phyloP scores from a whole-genome alignment of 1,140 invertebrate genomes.

The Euwallacea similis region DNA sequence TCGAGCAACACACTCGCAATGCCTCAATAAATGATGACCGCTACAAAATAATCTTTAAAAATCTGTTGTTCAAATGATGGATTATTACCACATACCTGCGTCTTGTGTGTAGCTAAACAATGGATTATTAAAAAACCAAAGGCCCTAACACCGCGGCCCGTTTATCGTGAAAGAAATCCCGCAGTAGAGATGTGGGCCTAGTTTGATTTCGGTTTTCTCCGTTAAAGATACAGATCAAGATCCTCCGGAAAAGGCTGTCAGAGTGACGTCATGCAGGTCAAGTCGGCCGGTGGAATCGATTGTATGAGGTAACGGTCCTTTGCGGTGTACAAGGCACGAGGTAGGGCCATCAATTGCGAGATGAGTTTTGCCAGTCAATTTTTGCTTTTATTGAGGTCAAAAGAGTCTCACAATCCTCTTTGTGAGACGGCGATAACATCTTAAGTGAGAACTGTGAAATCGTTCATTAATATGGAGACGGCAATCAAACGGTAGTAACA shows the following conservation, averaged over 20 bases:
- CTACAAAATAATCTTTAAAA: slow-evolving; percentile 30
- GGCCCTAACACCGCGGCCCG: too few species aligned
- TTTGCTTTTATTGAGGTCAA: neutral
- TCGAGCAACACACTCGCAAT: slow-evolving; percentile 4
- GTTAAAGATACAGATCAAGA: neutral
- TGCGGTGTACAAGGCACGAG: slow-evolving; percentile 7
- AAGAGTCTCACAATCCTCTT: neutral
- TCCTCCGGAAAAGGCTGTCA: too few species aligned
- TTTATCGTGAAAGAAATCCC: too few species aligned
- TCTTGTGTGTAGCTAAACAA: slow-evolving; percentile 30
- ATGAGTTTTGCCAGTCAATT: slow-evolving; percentile 30
- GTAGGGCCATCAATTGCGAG: slow-evolving; percentile 22
- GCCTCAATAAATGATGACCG: slow-evolving; percentile 23
- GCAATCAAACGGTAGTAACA: too few species aligned
- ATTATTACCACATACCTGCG: slow-evolving; percentile 14
- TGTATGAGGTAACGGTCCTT: slow-evolving; percentile 22
- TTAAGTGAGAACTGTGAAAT: too few species aligned
- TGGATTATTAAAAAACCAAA: slow-evolving; percentile 28
- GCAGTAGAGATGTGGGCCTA: too few species aligned
- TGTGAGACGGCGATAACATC: neutral
- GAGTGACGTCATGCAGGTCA: slow-evolving; percentile 30
- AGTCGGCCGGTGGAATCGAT: slow-evolving; percentile 16
- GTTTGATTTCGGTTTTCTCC: too few species aligned
- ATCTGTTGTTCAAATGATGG: slow-evolving; percentile 37
- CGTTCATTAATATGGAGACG: too few species aligned